Conservation (phyloP, 2,113 vertebrate species). For the Peucedramus taeniatus region DNA sequence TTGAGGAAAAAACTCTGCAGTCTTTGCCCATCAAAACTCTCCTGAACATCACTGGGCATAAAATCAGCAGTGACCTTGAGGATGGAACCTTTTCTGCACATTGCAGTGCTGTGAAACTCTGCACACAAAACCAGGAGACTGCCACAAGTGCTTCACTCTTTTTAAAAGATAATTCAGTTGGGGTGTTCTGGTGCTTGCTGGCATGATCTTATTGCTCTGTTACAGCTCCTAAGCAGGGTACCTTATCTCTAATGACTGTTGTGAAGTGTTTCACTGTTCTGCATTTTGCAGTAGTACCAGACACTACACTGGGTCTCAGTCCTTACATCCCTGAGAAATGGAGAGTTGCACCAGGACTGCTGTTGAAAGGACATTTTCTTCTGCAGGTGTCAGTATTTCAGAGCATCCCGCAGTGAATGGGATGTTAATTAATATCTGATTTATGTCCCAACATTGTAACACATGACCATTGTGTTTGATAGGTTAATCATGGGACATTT, state of each 20-base stretch:
- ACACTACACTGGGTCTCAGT: not conserved
- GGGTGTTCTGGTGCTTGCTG: not conserved
- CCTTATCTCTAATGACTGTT: not conserved
- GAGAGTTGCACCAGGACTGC: not conserved
- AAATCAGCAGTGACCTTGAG: not conserved
- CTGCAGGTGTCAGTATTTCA: not conserved
- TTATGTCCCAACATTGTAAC: not conserved
- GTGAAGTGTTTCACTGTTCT: not conserved
- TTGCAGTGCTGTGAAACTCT: not conserved
- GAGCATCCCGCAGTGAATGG: not conserved
- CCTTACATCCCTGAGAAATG: not conserved
- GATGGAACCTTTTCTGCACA: not conserved
- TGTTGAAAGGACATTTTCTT: not conserved
- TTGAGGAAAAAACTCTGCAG: not conserved
- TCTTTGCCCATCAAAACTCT: not conserved
- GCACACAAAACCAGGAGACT: not conserved
- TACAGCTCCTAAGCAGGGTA: not conserved
- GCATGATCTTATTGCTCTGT: not conserved
- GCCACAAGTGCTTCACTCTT: not conserved
- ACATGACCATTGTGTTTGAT: not conserved
- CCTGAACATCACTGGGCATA: not conserved
- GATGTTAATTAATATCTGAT: not conserved
- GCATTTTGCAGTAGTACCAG: not conserved
- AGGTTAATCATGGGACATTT: not conserved
- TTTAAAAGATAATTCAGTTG: not conserved